These are phyloP conservation scores for Adelges cooleyi DNA, from an alignment of 1,140 invertebrate genomes.

Conservation along the genomic window DNA sequence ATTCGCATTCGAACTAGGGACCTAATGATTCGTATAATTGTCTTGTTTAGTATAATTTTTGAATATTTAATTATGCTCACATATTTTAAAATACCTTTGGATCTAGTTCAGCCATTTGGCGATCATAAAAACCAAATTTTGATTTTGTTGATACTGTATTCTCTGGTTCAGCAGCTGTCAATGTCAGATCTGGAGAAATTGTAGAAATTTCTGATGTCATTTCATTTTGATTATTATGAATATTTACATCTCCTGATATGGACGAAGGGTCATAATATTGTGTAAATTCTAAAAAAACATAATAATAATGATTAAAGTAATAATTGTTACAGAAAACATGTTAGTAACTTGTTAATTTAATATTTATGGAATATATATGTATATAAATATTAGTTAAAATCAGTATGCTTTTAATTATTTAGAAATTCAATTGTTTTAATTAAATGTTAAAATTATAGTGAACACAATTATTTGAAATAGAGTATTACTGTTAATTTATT, in stretches of 20 bases:
- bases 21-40: neutral
- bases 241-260: neutral
- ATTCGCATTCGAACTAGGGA: neutral
- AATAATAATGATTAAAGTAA: too few species aligned
- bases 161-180: constrained; percentile 10
- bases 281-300: constrained; percentile 5
- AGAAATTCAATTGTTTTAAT: too few species aligned
- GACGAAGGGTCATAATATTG: constrained; percentile 14
- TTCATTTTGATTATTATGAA: constrained; percentile 5
- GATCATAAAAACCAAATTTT: constrained; percentile 18
- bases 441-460: too few species aligned
- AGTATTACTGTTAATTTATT: too few species aligned
- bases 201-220: constrained; percentile 23
- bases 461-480: too few species aligned
- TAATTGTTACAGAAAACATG: too few species aligned
- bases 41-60: too few species aligned
- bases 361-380: too few species aligned
- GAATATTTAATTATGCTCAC: too few species aligned
- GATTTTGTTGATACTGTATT: constrained; percentile 6
- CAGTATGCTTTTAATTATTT: too few species aligned
- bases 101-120: constrained; percentile 22
- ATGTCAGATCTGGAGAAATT: constrained; percentile 10
- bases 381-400: too few species aligned
- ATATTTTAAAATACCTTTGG: constrained; percentile 10
- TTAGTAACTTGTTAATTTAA: too few species aligned